These are phyloP conservation scores for Ramphastos sulfuratus DNA, from an alignment of 2,113 vertebrate genomes.

Conservation along the genomic window DNA sequence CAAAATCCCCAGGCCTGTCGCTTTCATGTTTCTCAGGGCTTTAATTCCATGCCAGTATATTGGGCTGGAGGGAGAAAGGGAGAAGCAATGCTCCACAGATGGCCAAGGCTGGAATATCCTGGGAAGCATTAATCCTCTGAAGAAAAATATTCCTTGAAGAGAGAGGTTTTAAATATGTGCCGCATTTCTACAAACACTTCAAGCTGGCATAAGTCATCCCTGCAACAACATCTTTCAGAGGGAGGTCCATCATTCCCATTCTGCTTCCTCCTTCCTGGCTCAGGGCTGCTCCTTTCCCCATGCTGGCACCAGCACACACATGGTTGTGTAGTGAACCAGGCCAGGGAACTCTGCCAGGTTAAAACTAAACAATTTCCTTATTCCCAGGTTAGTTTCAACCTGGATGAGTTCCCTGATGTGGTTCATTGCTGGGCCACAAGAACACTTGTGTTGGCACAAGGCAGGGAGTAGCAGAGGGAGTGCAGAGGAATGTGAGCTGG, in stretches of 20 bases:
- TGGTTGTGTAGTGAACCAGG: constrained; percentile 20
- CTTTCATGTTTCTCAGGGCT: constrained; percentile 65
- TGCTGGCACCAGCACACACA: constrained; percentile 36
- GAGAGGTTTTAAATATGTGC: constrained; percentile 14
- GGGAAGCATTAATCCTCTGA: constrained; percentile 60
- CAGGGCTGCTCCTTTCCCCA: background rate
- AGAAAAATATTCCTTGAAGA: constrained; percentile 44
- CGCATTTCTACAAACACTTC: background rate
- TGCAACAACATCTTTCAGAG: background rate
- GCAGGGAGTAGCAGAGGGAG: constrained; percentile 11
- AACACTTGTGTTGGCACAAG: constrained; percentile 20
- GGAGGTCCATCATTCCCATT: background rate
- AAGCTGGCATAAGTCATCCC: constrained; percentile 28
- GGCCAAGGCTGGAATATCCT: constrained; percentile 32
- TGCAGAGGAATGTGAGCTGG: constrained; percentile 16
- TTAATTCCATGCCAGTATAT: constrained; percentile 53
- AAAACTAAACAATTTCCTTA: constrained; percentile 54
- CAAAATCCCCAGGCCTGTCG: constrained; percentile 58
- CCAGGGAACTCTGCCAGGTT: constrained; percentile 54
- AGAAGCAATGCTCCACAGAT: constrained; percentile 51
- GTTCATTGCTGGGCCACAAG: constrained; percentile 44
- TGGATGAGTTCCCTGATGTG: constrained; percentile 57
- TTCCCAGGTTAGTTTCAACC: constrained; percentile 47
- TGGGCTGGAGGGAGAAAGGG: background rate
- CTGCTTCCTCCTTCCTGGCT: constrained; percentile 24